These are phyloP conservation scores for Drosophila pandora DNA, from an alignment of 1,140 invertebrate genomes.

Conservation along the genomic window DNA sequence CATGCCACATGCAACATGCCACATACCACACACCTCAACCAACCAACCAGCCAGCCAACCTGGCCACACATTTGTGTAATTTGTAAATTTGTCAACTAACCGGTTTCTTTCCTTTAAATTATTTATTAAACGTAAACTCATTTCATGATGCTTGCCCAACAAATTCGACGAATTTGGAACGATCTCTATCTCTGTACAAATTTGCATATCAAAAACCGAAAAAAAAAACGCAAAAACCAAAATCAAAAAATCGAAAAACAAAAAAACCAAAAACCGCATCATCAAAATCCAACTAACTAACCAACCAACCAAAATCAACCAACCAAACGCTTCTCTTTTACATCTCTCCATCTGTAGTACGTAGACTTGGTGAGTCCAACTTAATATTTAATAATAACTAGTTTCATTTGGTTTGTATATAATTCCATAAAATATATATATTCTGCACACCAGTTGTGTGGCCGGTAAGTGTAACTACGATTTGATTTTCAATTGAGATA, in stretches of 20 bases:
- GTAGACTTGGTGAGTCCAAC: slow-evolving; percentile 76
- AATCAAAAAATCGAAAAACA: slow-evolving; percentile 1
- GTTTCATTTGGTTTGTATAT: slow-evolving; percentile 35
- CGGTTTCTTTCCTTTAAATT: slow-evolving; percentile 55
- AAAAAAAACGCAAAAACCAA: slow-evolving; percentile 15
- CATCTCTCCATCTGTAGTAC: slow-evolving; percentile 74
- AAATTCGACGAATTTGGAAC: slow-evolving; percentile 78
- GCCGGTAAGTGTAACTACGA: slow-evolving; percentile 54
- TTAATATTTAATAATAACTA: slow-evolving; percentile 39
- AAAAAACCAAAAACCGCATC: slow-evolving; percentile 55
- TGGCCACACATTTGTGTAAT: slow-evolving; percentile 24
- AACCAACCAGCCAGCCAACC: neutral
- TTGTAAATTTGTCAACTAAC: slow-evolving; percentile 56
- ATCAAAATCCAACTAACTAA: slow-evolving; percentile 64
- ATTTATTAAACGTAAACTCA: slow-evolving; percentile 62
- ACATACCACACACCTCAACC: slow-evolving; percentile 3
- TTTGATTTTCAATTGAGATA: slow-evolving; percentile 61
- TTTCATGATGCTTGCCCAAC: slow-evolving; percentile 80
- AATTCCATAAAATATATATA: slow-evolving; percentile 7
- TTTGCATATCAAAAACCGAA: slow-evolving; percentile 50
- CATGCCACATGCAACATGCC: neutral
- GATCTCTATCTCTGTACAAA: slow-evolving; percentile 68
- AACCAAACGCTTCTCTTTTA: slow-evolving; percentile 68
- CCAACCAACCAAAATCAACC: slow-evolving; percentile 51
- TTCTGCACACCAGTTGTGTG: slow-evolving; percentile 15